Evolutionary conservation across 2,888 invertebrate genomes (phyloP).

Genomic region (Gastracanthus pulcherrimus): DNA sequence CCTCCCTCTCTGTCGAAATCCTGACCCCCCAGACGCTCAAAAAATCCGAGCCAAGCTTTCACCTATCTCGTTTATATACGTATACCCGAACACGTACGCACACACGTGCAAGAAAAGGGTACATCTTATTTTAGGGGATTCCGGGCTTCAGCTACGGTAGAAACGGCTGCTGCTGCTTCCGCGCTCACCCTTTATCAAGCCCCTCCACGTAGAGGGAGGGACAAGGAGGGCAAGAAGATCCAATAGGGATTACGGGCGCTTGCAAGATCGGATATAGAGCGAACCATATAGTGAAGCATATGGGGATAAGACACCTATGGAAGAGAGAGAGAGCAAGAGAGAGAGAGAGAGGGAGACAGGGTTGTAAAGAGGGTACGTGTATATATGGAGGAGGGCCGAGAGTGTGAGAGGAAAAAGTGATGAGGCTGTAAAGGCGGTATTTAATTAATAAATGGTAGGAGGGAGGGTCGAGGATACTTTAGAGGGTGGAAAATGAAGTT

Average conservation of each 20-base stretch:
- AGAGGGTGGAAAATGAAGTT: not conserved
- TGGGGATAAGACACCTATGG: slow-evolving; percentile 22
- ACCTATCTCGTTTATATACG: not conserved
- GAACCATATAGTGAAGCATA: slow-evolving; percentile 19
- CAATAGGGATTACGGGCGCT: slow-evolving; percentile 69
- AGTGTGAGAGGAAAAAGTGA: not conserved
- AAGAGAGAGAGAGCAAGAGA: not conserved
- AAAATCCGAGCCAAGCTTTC: slow-evolving; percentile 7
- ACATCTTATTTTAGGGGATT: slow-evolving; percentile 46
- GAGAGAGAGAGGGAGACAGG: not conserved
- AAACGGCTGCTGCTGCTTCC: slow-evolving; percentile 43
- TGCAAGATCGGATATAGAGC: slow-evolving; percentile 61
- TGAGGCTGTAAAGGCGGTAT: not conserved
- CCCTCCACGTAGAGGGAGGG: not conserved
- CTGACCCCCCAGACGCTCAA: not conserved
- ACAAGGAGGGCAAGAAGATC: slow-evolving; percentile 58
- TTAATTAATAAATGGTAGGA: slow-evolving; percentile 9
- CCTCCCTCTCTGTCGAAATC: too few relatives aligned
- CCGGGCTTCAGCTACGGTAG: not conserved
- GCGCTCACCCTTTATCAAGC: slow-evolving; percentile 67
- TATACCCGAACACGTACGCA: not conserved
- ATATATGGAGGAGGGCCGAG: not conserved
- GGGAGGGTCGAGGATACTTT: not conserved
- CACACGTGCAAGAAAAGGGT: not conserved
- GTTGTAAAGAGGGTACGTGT: not conserved